Evolutionary conservation across 2,797 vertebrate species (phyloP).

Genomic region (Amniataba percoides): DNA sequence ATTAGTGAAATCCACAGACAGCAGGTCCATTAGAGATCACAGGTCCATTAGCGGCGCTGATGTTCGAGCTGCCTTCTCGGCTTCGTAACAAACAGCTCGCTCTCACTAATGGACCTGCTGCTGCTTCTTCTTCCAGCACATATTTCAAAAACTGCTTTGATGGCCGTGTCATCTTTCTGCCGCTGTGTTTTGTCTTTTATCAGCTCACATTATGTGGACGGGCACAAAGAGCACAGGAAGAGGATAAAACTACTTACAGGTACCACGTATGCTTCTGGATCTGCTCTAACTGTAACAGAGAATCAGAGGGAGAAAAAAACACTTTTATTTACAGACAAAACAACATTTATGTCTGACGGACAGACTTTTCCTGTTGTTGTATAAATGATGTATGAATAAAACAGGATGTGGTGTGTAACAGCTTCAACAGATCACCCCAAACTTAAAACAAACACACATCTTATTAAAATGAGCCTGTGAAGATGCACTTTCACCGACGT

Average conservation of each 20-base stretch:
- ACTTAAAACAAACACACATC: no score
- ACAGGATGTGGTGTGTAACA: no score
- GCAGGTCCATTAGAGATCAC: slow-evolving; percentile 21
- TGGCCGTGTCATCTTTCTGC: background rate
- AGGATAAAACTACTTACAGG: slow-evolving; percentile 90
- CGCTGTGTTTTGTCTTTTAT: background rate
- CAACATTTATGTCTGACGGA: no score
- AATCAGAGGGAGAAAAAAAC: slow-evolving; percentile 27
- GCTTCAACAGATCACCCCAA: no score
- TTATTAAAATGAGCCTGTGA: no score
- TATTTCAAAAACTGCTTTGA: background rate
- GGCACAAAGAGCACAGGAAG: background rate
- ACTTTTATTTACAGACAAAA: background rate
- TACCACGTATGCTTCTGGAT: slow-evolving; percentile 99
- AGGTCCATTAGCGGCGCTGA: background rate
- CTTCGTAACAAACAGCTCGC: background rate
- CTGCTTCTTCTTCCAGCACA: slow-evolving; percentile 12
- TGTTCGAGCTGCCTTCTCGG: background rate
- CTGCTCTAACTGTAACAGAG: slow-evolving; percentile 92
- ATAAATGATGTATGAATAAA: no score
- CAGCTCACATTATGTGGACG: background rate
- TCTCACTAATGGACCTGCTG: slow-evolving; percentile 32
- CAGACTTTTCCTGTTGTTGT: no score
- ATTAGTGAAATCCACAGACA: background rate
- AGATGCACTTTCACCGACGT: no score